Conservation (phyloP, 2,113 vertebrate species). For the Agapornis roseicollis region DNA sequence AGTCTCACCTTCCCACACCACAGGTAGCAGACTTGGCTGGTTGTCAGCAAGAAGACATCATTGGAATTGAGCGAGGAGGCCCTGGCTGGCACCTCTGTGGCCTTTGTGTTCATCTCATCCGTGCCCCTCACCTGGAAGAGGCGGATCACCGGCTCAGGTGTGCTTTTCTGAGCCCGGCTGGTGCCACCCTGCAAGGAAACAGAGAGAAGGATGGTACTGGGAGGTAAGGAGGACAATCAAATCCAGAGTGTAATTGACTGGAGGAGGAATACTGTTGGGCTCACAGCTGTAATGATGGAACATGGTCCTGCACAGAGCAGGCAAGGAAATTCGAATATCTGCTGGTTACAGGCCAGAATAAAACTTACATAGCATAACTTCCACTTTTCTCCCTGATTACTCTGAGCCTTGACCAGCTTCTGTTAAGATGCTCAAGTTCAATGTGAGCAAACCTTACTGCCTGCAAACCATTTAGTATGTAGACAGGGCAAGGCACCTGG, state of each 20-base stretch:
- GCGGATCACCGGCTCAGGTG: slow-evolving; percentile 48
- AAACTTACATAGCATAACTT: background rate
- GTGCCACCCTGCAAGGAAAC: slow-evolving; percentile 79
- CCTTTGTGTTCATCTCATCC: slow-evolving; percentile 83
- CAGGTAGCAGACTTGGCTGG: slow-evolving; percentile 76
- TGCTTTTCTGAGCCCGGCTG: slow-evolving; percentile 66
- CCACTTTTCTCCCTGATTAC: background rate
- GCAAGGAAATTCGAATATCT: background rate
- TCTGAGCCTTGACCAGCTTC: background rate
- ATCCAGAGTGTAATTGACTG: background rate
- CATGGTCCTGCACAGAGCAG: background rate
- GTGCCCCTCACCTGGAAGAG: slow-evolving; percentile 90
- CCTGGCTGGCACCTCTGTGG: slow-evolving; percentile 81
- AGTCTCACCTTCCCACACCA: slow-evolving; percentile 88
- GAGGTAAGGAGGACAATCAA: background rate
- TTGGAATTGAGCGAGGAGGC: slow-evolving; percentile 88
- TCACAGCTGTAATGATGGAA: accelerated
- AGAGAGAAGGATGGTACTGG: background rate
- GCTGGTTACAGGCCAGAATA: background rate
- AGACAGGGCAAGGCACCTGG: background rate
- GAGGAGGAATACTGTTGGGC: background rate
- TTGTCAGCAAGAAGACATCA: slow-evolving; percentile 84
- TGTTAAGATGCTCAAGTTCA: background rate
- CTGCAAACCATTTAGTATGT: background rate
- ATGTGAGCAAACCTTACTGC: background rate